These are phyloP conservation scores for Petrolisthes manimaculis DNA, from an alignment of 2,888 invertebrate species.

Conservation along the genomic window DNA sequence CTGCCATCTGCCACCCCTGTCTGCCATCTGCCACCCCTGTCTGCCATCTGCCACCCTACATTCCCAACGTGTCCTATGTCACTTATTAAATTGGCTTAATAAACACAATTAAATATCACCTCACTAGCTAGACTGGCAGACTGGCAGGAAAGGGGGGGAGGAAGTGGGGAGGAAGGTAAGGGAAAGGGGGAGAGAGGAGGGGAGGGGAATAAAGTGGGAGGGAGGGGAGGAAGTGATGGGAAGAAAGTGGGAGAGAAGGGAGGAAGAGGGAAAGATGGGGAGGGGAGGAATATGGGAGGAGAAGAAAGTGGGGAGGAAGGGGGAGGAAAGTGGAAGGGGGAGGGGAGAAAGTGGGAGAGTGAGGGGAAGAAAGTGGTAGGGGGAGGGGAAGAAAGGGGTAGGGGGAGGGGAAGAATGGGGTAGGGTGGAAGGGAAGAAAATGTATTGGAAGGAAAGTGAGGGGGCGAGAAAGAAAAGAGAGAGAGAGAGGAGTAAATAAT, in stretches of 20 bases:
- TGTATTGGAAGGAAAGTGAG: background rate
- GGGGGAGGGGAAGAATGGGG: background rate
- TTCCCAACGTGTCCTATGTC: too few species aligned
- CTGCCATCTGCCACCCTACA: too few species aligned
- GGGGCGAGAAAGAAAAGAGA: background rate
- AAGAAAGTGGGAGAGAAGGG: background rate
- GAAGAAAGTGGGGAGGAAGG: background rate
- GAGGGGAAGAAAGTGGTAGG: background rate
- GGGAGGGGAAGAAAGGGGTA: background rate
- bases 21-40: too few species aligned
- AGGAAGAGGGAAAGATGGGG: too few species aligned
- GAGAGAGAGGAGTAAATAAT: background rate
- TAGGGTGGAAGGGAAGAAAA: background rate
- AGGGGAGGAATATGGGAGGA: background rate
- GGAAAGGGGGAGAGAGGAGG: background rate
- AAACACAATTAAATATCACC: too few species aligned
- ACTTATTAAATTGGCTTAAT: too few species aligned
- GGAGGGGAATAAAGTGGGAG: background rate
- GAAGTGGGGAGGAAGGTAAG: background rate
- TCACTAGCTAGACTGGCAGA: too few species aligned
- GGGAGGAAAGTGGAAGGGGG: background rate
- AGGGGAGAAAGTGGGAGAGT: background rate
- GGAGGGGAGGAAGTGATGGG: background rate
- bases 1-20: too few species aligned
- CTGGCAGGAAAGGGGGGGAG: too few species aligned